Conservation (phyloP, 2,888 invertebrate species). For the Dynastes grantii region DNA sequence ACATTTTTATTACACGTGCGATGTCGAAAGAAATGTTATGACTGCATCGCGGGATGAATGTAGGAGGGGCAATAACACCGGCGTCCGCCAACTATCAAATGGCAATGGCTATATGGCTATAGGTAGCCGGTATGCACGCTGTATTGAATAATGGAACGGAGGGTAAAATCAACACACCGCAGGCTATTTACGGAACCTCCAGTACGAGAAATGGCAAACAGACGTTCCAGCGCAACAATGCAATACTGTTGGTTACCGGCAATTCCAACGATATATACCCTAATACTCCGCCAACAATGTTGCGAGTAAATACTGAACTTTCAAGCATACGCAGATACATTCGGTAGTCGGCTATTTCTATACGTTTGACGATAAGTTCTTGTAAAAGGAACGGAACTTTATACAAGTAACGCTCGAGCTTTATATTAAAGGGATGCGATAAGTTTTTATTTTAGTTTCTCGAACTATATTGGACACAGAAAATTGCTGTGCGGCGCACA, state of each 20-base stretch:
- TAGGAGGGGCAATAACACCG: neutral
- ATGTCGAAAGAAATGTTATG: conserved; percentile 45
- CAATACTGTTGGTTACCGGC: conserved; percentile 44
- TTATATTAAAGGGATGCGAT: conserved; percentile 12
- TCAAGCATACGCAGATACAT: conserved; percentile 17
- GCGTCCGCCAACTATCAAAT: conserved; percentile 6
- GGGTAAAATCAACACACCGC: conserved; percentile 49
- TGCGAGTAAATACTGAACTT: conserved; percentile 31
- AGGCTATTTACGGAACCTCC: conserved; percentile 42
- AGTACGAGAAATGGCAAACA: conserved; percentile 48
- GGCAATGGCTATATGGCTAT: conserved; percentile 14
- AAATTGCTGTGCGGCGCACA: neutral
- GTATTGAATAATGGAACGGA: conserved; percentile 44
- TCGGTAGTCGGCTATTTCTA: neutral
- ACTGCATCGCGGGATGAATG: conserved; percentile 19
- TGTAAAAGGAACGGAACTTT: neutral
- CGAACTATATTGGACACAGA: neutral
- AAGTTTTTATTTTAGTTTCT: neutral
- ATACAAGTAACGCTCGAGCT: neutral
- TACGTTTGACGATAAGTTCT: conserved; percentile 13
- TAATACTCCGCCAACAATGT: conserved; percentile 40
- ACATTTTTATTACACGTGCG: conserved; percentile 30
- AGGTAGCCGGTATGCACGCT: conserved; percentile 30
- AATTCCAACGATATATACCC: conserved; percentile 28
- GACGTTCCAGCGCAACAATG: conserved; percentile 45